Evolutionary conservation across 2,888 invertebrate genomes (phyloP).

Genomic region (Polydesmus complanatus): DNA sequence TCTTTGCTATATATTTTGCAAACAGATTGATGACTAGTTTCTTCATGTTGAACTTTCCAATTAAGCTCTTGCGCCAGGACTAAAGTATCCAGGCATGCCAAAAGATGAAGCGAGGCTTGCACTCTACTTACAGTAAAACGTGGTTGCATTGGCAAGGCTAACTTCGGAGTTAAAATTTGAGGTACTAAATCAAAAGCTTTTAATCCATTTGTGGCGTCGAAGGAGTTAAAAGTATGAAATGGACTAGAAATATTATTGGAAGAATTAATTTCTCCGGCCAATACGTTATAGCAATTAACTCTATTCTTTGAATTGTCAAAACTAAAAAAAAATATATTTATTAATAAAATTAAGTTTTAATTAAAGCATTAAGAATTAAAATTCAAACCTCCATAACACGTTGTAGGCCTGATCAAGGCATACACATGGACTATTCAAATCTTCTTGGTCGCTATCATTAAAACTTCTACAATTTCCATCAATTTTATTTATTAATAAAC

Average conservation of each 20-base stretch:
- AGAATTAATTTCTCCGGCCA: slow-evolving; percentile 50
- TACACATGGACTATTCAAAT: slow-evolving; percentile 62
- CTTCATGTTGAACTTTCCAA: slow-evolving; percentile 30
- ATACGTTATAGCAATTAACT: slow-evolving; percentile 66
- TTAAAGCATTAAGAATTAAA: slow-evolving; percentile 19
- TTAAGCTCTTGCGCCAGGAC: slow-evolving; percentile 51
- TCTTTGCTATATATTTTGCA: slow-evolving; percentile 55
- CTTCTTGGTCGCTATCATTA: slow-evolving; percentile 65
- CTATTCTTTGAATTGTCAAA: slow-evolving; percentile 48
- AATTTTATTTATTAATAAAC: slow-evolving; percentile 72
- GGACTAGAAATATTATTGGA: slow-evolving; percentile 28
- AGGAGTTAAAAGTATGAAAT: slow-evolving; percentile 25
- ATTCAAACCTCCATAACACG: slow-evolving; percentile 75
- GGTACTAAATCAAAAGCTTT: slow-evolving; percentile 26
- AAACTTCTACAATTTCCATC: slow-evolving; percentile 81
- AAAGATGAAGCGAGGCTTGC: slow-evolving; percentile 76
- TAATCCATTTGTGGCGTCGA: slow-evolving; percentile 12
- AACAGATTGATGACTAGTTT: slow-evolving; percentile 28
- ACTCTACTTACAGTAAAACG: slow-evolving; percentile 46
- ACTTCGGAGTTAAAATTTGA: slow-evolving; percentile 61
- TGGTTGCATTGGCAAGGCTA: slow-evolving; percentile 59
- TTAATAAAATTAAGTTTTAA: not conserved
- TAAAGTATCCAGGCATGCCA: slow-evolving; percentile 78
- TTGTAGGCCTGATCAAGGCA: slow-evolving; percentile 85
- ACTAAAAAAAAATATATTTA: slow-evolving; percentile 23